Evolutionary conservation across 2,113 vertebrate genomes (phyloP), one percentile per base, ranked within the genome.

Genomic region (Seriola dumerili): DNA sequence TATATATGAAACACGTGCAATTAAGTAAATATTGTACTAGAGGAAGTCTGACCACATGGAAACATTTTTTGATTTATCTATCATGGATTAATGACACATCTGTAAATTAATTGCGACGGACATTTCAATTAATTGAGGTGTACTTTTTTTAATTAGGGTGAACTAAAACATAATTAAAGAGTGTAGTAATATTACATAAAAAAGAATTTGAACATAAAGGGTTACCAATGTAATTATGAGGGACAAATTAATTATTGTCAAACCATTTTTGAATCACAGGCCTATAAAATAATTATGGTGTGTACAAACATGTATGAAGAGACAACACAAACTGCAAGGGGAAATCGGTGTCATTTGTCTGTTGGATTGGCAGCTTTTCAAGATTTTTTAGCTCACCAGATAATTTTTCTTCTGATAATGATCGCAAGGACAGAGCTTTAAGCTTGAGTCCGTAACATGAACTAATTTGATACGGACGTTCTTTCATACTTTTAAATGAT

Each of bases 211-310:
- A 29, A 57, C 5, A 55, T 57, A 14, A 76, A 64, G 25, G 10
- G 21, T 54, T 55, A 21, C 6, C 21, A 64, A 57, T 61, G 21
- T 42, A 66, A 72, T 67, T 54, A 78, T 36, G 25, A 67, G 19
- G n/a, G 48, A 46, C 9, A 8, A 71, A 63, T 48, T 12, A 54
- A 55, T 57, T n/a, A 38, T 38, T 13, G 62, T 55, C 11, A 6
- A 34, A 58, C 23, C 66, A 55, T 48, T 64, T 68, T 57, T 38
- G 2, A 74, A 57, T 77, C 16, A 40, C 23, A 78, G 34, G 40
- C 13, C 13, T 52, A 23, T 65, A 19, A 59, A 46, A 70, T 71
- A 74, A 75, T 59, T n/a, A 68, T 14, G 29, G 5, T 13, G 23
- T 55, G 50, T 23, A 29, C 52, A 62, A 48, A 68, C 7, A 57